A percentile compares a stretch with the other conserved stretches of the same genome.
phyloP scores from a whole-genome alignment of 2,888 invertebrate species.

The Seira ritae region DNA sequence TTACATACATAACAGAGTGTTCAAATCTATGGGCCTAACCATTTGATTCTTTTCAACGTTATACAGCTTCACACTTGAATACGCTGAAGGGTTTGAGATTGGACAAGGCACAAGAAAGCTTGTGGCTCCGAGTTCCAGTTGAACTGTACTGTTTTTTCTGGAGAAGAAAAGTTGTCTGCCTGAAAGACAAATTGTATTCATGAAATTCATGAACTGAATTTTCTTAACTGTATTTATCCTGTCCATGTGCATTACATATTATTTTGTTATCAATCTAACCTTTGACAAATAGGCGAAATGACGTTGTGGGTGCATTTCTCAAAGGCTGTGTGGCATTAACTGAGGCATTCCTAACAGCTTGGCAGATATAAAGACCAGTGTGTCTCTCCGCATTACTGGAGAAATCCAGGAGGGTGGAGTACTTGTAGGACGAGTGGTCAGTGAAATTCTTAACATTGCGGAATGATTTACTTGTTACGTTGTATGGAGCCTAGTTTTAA shows the following conservation, averaged over 20 bases:
- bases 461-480: constrained; percentile 57
- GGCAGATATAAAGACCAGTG: constrained; percentile 59
- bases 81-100: constrained; percentile 52
- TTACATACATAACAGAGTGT: not conserved
- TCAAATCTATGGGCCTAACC: constrained; percentile 3
- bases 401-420: constrained; percentile 59
- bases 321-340: constrained; percentile 48
- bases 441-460: constrained; percentile 62
- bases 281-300: constrained; percentile 50
- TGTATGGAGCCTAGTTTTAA: constrained; percentile 51
- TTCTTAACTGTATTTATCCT: not conserved
- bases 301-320: constrained; percentile 40
- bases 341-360: constrained; percentile 50
- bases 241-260: no score
- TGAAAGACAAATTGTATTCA: constrained; percentile 19
- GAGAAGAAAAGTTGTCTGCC: constrained; percentile 57
- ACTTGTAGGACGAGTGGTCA: constrained; percentile 50
- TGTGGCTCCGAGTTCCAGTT: constrained; percentile 31
- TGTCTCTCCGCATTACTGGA: constrained; percentile 56
- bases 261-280: constrained; percentile 56
- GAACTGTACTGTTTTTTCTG: constrained; percentile 38
- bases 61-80: constrained; percentile 54
- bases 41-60: constrained; percentile 40
- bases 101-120: constrained; percentile 62
- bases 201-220: not conserved